phyloP scores from a whole-genome alignment of 2,888 invertebrate genomes.

The Synanthedon myopaeformis region DNA sequence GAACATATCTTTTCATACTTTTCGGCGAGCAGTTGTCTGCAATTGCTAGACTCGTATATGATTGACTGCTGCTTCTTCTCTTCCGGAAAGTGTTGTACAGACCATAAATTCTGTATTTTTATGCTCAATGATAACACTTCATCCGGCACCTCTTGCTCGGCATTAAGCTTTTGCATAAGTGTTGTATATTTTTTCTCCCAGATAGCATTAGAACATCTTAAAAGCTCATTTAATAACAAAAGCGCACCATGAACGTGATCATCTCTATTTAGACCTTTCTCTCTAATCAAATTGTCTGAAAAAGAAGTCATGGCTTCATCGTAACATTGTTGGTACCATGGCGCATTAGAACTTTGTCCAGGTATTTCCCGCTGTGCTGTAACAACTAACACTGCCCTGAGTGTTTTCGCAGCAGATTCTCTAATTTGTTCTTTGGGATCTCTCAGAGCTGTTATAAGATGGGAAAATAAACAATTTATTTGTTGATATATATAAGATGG shows the following conservation, averaged over 20 bases:
- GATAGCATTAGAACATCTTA: slow-evolving; percentile 88
- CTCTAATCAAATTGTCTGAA: slow-evolving; percentile 66
- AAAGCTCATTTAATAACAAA: slow-evolving; percentile 91
- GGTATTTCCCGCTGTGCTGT: slow-evolving; percentile 94
- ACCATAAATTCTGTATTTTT: slow-evolving; percentile 46
- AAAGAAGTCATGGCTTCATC: slow-evolving; percentile 87
- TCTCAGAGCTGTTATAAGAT: slow-evolving; percentile 89
- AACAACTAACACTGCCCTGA: slow-evolving; percentile 92
- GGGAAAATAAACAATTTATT: slow-evolving; percentile 90
- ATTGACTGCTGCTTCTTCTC: slow-evolving; percentile 44
- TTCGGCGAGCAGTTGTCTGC: slow-evolving; percentile 84
- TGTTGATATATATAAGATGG: slow-evolving; percentile 97
- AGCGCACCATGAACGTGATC: slow-evolving; percentile 94
- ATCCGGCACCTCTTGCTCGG: slow-evolving; percentile 55
- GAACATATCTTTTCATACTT: slow-evolving; percentile 85
- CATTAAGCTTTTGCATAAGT: slow-evolving; percentile 73
- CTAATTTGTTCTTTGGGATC: slow-evolving; percentile 92
- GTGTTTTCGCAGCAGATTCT: slow-evolving; percentile 91
- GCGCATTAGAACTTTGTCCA: slow-evolving; percentile 87
- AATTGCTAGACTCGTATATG: slow-evolving; percentile 84
- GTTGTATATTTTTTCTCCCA: slow-evolving; percentile 87
- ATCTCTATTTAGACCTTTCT: slow-evolving; percentile 82
- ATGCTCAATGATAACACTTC: slow-evolving; percentile 67
- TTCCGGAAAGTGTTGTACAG: slow-evolving; percentile 33
- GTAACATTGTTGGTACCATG: slow-evolving; percentile 93